Conservation (phyloP, 2,797 vertebrate species). For the Scolopax bukidnonensis region DNA sequence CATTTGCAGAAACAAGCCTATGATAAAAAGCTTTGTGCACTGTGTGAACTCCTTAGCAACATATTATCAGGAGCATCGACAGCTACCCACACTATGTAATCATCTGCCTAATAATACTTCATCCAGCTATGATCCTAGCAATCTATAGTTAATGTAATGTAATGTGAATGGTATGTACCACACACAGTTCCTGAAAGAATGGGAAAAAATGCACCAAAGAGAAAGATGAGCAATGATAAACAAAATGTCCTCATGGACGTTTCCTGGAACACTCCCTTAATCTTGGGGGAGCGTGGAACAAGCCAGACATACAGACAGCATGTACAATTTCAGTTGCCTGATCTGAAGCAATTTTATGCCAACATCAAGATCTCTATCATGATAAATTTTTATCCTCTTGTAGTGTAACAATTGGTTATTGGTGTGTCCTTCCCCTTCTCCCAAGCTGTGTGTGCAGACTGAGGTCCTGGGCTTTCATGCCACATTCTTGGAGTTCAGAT, state of each 20-base stretch:
- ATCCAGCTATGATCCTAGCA: background rate
- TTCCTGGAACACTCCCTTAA: background rate
- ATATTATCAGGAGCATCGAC: background rate
- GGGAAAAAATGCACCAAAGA: background rate
- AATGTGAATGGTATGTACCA: background rate
- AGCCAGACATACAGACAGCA: background rate
- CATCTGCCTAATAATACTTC: background rate
- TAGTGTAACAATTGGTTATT: background rate
- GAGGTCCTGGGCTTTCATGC: background rate
- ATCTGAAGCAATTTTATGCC: background rate
- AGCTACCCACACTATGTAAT: background rate
- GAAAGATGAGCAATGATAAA: constrained; percentile 1
- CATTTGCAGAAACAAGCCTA: background rate
- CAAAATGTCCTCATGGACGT: background rate
- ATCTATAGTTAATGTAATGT: background rate
- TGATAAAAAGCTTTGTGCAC: background rate
- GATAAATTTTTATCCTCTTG: background rate
- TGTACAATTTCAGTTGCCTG: background rate
- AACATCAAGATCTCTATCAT: background rate
- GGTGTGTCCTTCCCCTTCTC: background rate
- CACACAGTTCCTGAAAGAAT: background rate
- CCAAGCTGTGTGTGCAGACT: background rate
- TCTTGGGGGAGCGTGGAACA: background rate
- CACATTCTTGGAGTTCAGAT: background rate
- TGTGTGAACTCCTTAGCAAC: background rate